Evolutionary conservation across 2,113 vertebrate species (phyloP).

Genomic region (Chroicocephalus ridibundus): DNA sequence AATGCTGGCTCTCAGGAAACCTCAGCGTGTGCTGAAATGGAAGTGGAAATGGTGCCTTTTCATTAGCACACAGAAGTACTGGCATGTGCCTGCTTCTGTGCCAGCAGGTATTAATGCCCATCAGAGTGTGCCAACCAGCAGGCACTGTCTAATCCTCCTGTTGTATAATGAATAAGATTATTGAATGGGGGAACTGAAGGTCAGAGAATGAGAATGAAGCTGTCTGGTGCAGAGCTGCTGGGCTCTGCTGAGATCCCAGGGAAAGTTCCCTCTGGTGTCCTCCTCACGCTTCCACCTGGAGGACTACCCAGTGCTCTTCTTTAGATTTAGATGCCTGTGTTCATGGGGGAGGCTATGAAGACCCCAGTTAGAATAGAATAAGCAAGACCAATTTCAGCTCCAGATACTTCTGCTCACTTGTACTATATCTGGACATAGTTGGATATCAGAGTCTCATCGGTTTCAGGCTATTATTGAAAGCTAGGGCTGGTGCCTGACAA

Average conservation of each 20-base stretch:
- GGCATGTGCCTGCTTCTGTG: conserved; percentile 25
- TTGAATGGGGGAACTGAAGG: conserved; percentile 24
- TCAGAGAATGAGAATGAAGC: not conserved
- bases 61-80: conserved; percentile 12
- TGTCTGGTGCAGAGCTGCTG: not conserved
- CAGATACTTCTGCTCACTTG: not conserved
- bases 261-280: not conserved
- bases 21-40: not conserved
- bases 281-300: not conserved
- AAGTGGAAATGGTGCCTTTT: conserved; percentile 49
- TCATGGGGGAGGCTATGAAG: not conserved
- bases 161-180: conserved; percentile 54
- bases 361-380: not conserved
- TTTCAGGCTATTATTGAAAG: not conserved
- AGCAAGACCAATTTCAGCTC: not conserved
- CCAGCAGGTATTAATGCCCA: conserved; percentile 59
- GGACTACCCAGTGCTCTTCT: not conserved
- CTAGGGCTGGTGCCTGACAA: not conserved
- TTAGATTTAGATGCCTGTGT: not conserved
- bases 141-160: conserved; percentile 52
- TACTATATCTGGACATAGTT: not conserved
- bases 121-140: conserved; percentile 48
- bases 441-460: not conserved
- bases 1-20: conserved; percentile 5
- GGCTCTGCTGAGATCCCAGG: not conserved